These are phyloP conservation scores for Pentalonia nigronervosa DNA, from an alignment of 1,140 invertebrate species.

Conservation along the genomic window DNA sequence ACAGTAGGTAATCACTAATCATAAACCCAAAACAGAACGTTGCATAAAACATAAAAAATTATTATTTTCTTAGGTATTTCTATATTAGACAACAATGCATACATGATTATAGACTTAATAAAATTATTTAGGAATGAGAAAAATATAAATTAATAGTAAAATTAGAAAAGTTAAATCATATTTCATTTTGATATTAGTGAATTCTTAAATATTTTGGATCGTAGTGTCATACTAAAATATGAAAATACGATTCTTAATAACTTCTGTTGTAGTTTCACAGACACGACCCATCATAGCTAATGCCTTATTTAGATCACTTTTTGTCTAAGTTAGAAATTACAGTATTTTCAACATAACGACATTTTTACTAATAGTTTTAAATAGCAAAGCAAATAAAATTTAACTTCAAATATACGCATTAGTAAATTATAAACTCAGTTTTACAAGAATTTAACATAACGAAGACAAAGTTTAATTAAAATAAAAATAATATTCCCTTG, in stretches of 20 bases:
- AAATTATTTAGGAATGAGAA: not conserved
- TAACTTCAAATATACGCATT: not conserved
- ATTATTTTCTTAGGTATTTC: not conserved
- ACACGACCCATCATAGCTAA: not conserved
- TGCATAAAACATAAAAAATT: not conserved
- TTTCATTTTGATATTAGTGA: no score
- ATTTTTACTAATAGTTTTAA: not conserved
- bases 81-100: not conserved
- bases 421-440: not conserved
- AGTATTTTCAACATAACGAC: not conserved
- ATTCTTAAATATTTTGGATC: not conserved
- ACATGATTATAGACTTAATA: not conserved
- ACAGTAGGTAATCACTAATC: no score
- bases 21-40: not conserved
- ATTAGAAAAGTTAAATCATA: not conserved
- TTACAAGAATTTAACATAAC: conserved; percentile 8
- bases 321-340: not conserved
- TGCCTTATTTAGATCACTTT: not conserved
- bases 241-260: not conserved
- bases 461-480: conserved; percentile 14
- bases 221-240: not conserved
- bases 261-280: not conserved
- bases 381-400: not conserved
- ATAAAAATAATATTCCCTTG: not conserved
- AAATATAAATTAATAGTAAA: not conserved